phyloP scores from a whole-genome alignment of 2,113 vertebrate genomes.

The Prionailurus viverrinus region DNA sequence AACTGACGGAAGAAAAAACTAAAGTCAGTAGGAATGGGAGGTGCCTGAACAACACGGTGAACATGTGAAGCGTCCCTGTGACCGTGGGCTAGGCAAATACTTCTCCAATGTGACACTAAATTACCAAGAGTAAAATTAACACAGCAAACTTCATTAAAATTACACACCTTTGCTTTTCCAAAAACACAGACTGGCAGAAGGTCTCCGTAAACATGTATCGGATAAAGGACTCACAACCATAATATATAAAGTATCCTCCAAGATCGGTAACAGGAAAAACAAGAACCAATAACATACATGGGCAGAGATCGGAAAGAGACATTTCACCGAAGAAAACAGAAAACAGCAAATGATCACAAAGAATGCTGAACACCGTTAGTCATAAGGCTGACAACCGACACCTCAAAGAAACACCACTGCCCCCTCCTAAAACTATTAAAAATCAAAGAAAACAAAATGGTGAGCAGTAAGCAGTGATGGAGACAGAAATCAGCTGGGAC shows the following conservation, averaged over 20 bases:
- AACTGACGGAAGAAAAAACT: background rate
- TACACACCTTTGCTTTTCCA: background rate
- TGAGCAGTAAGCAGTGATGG: too few relatives aligned
- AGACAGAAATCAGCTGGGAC: background rate
- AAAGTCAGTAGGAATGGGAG: background rate
- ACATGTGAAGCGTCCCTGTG: too few relatives aligned
- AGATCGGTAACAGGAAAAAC: background rate
- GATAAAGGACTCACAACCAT: background rate
- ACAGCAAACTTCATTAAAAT: background rate
- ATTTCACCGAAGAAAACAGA: background rate
- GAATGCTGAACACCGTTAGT: background rate
- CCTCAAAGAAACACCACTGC: background rate
- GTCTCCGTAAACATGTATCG: too few relatives aligned
- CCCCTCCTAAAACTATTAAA: background rate
- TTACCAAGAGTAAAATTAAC: background rate
- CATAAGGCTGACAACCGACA: background rate
- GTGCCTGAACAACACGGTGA: rapidly evolving
- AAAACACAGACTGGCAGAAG: background rate
- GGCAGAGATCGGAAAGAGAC: background rate
- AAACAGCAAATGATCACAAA: background rate
- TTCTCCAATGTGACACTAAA: background rate
- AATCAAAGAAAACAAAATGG: background rate
- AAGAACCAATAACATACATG: background rate
- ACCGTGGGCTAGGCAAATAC: background rate
- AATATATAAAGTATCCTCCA: background rate